These are phyloP conservation scores for Linnaemya vulpina DNA, from an alignment of 2,888 invertebrate genomes.

Conservation along the genomic window DNA sequence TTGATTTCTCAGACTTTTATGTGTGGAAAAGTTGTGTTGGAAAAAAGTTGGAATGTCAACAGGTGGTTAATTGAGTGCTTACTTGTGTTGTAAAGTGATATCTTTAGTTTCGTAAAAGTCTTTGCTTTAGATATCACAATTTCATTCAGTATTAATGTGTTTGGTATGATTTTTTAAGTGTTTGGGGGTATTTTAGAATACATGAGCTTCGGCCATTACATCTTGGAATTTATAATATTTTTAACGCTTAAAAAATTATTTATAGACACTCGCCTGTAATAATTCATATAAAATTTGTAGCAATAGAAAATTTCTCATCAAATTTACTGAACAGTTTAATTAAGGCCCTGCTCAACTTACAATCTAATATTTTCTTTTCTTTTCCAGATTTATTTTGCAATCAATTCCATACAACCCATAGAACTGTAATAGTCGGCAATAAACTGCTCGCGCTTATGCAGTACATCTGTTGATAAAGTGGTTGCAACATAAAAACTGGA, in stretches of 20 bases:
- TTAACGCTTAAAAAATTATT: no score
- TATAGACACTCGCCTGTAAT: no score
- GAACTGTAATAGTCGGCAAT: background rate
- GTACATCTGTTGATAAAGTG: conserved; percentile 59
- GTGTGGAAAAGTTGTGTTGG: background rate
- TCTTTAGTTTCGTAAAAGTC: conserved; percentile 38
- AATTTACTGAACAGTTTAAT: no score
- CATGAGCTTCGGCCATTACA: no score
- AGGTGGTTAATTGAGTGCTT: conserved; percentile 62
- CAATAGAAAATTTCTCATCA: no score
- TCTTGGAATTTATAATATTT: no score
- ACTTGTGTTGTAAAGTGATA: conserved; percentile 52
- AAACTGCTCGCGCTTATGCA: background rate
- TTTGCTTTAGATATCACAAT: background rate
- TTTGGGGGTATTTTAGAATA: no score
- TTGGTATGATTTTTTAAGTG: no score
- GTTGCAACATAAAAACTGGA: conserved; percentile 72
- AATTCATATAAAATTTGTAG: no score
- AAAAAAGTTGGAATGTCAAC: conserved; percentile 48
- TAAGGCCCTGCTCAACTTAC: no score
- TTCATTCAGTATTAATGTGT: background rate
- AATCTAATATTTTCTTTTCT: background rate
- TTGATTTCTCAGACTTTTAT: conserved; percentile 31
- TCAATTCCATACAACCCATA: background rate
- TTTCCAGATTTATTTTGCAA: background rate